Conservation (phyloP, 2,888 invertebrate species). For the Gandaritis pyraliata region DNA sequence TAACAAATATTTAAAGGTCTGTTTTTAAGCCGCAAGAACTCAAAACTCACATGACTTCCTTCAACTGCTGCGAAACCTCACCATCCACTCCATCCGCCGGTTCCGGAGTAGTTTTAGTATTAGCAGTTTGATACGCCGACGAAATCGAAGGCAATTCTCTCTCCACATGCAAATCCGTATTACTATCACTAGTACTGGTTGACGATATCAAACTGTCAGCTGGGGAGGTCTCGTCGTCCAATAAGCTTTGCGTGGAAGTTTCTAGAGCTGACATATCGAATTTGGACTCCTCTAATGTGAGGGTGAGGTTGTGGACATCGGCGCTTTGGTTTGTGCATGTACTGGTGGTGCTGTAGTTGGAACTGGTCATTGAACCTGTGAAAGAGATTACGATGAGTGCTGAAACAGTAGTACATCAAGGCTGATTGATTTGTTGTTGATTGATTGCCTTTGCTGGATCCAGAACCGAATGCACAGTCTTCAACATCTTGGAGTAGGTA, state of each 20-base stretch:
- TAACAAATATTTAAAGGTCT: too few species aligned
- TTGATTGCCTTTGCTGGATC: too few species aligned
- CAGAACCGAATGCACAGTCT: too few species aligned
- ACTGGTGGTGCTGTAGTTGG: conserved; percentile 80
- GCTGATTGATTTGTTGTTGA: too few species aligned
- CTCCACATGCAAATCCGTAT: conserved; percentile 80
- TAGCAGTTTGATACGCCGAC: conserved; percentile 79
- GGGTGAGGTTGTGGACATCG: conserved; percentile 82
- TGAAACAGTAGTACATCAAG: neutral
- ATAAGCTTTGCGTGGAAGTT: conserved; percentile 86
- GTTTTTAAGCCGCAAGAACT: too few species aligned
- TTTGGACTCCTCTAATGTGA: conserved; percentile 89
- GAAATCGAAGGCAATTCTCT: conserved; percentile 75
- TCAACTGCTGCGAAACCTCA: conserved; percentile 60
- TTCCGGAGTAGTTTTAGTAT: conserved; percentile 81
- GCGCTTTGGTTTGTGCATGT: conserved; percentile 79
- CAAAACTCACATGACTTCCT: conserved; percentile 65
- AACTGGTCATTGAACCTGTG: conserved; percentile 80
- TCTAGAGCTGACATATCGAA: conserved; percentile 90
- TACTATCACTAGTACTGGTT: conserved; percentile 86
- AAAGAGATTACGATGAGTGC: conserved; percentile 9
- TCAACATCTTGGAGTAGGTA: too few species aligned
- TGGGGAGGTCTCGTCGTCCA: conserved; percentile 93
- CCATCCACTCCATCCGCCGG: conserved; percentile 72
- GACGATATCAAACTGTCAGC: conserved; percentile 90